Evolutionary conservation across 2,888 invertebrate genomes (phyloP), one percentile per base, ranked within the genome.

Genomic region (Mythimna lalbum): DNA sequence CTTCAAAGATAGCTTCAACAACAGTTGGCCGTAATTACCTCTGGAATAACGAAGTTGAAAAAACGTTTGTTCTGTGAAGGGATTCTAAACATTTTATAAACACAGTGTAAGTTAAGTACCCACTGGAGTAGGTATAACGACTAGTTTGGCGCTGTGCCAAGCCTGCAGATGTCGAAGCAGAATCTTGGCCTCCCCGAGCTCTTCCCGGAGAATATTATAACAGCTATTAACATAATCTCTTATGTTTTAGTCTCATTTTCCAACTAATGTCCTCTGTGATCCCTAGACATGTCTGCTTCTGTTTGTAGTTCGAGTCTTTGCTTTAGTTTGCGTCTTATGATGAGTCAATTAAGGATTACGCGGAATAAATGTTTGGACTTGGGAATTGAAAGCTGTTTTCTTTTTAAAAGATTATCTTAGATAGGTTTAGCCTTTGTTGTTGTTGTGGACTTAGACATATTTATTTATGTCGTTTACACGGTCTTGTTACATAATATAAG

Each of bases 151-250:
- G 23, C 27, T 10, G 33, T 7, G 89, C 90, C 91, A 90, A 87
- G 81, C 71, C 78, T 86, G 80, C 89, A 88, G 89, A 91, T 90
- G 91, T 91, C 90, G 90, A 90, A 88, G 88, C 85, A 82, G 80
- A 83, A 86, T 89, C 86, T 90, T 86, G 86, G 85, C 88, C 82
- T 82, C 82, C 65, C 60, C 72, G 73, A 82, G 70, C 75, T 81
- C 82, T 83, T 78, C 79, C 80, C 76, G 76, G 77, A 77, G 82
- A 85, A 85, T 87, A 88, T 88, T 86, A 89, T 88, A 90, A 90
- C 87, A 82, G 82, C 82, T 88, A 90, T 91, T 90, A 90, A 87
- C 90, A 90, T 90, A 91, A 89, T 89, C 85, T 85, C 72, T 81
- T 82, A 85, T 85, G 86, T 88, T 88, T 88, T 86, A 87, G 86